phyloP scores from a whole-genome alignment of 2,888 invertebrate species.

The Andrena minutula region DNA sequence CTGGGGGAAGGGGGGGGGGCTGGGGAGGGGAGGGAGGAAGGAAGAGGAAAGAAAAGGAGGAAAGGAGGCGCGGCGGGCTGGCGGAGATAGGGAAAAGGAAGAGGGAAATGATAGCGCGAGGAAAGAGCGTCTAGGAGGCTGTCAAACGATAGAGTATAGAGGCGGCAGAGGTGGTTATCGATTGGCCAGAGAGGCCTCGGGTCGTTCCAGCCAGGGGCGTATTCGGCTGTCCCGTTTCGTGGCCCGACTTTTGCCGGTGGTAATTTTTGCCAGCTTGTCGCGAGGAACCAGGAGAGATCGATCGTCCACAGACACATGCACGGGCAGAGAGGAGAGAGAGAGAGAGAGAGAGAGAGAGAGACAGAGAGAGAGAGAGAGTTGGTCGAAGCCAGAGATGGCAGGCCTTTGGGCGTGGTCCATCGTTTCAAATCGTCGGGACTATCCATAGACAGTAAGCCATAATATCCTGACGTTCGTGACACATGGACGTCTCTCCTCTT shows the following conservation, averaged over 20 bases:
- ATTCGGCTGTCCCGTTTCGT: constrained; percentile 69
- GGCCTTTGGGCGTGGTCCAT: constrained; percentile 71
- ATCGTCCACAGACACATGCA: constrained; percentile 49
- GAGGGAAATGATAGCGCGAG: constrained; percentile 41
- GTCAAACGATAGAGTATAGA: constrained; percentile 63
- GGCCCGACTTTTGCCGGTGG: constrained; percentile 61
- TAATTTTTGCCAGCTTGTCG: constrained; percentile 71
- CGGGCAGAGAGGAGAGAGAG: constrained; percentile 6
- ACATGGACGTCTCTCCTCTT: constrained; percentile 45
- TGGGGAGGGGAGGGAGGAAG: neutral
- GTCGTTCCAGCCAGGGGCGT: constrained; percentile 68
- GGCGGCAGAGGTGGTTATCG: constrained; percentile 63
- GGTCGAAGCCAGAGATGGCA: constrained; percentile 65
- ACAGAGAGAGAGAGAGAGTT: constrained; percentile 27
- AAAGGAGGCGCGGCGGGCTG: neutral
- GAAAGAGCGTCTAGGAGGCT: constrained; percentile 62
- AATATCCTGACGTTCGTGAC: constrained; percentile 54
- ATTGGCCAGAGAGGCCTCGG: constrained; percentile 65
- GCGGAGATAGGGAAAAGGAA: constrained; percentile 21
- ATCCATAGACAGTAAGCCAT: constrained; percentile 54
- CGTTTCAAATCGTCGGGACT: constrained; percentile 59
- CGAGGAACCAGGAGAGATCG: constrained; percentile 64
- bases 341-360: constrained; percentile 3
- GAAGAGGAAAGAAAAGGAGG: neutral
- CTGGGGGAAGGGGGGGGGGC: neutral